Evolutionary conservation across 53 echinoderm and acorn worm genomes (phyloP).

Genomic region (Henricia sp.): DNA sequence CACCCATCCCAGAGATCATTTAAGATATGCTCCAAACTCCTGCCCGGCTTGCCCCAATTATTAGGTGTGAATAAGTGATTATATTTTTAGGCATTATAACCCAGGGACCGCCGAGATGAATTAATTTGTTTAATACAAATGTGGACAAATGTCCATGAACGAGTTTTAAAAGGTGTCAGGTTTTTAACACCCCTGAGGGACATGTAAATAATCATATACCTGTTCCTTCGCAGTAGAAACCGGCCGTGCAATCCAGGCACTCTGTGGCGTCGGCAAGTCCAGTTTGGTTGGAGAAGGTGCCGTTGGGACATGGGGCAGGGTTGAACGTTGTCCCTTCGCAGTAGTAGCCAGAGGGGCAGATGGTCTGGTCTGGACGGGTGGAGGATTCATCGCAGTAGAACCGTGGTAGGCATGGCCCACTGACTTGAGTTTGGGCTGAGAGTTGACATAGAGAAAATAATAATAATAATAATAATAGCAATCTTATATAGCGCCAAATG

Average conservation of each 20-base stretch:
- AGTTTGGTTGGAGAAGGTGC: slow-evolving; percentile 92
- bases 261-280: slow-evolving; percentile 68
- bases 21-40: too few relatives aligned
- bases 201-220: too few relatives aligned
- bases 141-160: too few relatives aligned
- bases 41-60: too few relatives aligned
- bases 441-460: background rate
- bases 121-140: too few relatives aligned
- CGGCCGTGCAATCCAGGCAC: slow-evolving; percentile 86
- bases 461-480: background rate
- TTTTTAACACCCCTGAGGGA: too few relatives aligned
- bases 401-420: slow-evolving; percentile 83
- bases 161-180: too few relatives aligned
- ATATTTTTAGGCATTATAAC: too few relatives aligned
- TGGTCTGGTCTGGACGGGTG: slow-evolving; percentile 80
- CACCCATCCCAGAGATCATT: too few relatives aligned
- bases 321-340: slow-evolving; percentile 82
- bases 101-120: too few relatives aligned
- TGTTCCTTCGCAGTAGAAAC: slow-evolving; percentile 92
- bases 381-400: slow-evolving; percentile 94
- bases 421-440: slow-evolving; percentile 80
- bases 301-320: slow-evolving; percentile 91
- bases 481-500: too few relatives aligned
- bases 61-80: too few relatives aligned
- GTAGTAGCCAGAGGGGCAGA: slow-evolving; percentile 92